Base-by-base conservation (phyloP, 2,888 invertebrate species). In the Coenonympha arcania region DNA sequence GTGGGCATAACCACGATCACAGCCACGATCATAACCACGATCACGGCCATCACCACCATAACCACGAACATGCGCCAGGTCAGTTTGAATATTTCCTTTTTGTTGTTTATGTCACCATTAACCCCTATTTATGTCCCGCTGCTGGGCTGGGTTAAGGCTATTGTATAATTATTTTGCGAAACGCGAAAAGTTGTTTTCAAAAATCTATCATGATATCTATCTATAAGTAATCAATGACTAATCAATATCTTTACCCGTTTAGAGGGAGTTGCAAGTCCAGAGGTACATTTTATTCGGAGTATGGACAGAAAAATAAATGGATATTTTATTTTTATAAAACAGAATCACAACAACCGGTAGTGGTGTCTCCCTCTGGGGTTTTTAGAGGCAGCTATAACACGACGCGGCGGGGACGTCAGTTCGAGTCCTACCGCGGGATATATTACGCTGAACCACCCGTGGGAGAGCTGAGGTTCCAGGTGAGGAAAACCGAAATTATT, bases 371-470 rank as follows among this genome's bases (percentile, higher is more conserved):
- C 1, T 59, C 79, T 8, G 87, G 87, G 0, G 57, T 48, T 39
- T 69, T 88, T 43, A 66, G 62, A 1, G 88, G 88, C 1, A 69
- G 68, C 1, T 71, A 68, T 54, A 68, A 86, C 71, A 50, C 56
- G 26, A 71, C 84, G 1, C 73, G 81, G 0, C 68, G 69, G 15
- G 81, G 79, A 0, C 58, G 73, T 0, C 62, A 58, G 22, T 74
- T 87, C 58, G 74, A 73, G 52, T 78, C 87, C 0, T 88, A 81
- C 63, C 70, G 83, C 0, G 84, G 83, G 4, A 79, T 87, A 47
- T 68, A 71, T 16, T 86, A 82, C 55, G 84, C 84, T 0, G 68
- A 79, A 49, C 71, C 85, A 0, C 86, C 86, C 0, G 59, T 75
- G 0, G 75, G 72, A 0, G 59, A 68, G 1, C 63, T 73, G 1